Evolutionary conservation across 2,113 vertebrate genomes (phyloP).

Genomic region (Chrysochloris asiatica): DNA sequence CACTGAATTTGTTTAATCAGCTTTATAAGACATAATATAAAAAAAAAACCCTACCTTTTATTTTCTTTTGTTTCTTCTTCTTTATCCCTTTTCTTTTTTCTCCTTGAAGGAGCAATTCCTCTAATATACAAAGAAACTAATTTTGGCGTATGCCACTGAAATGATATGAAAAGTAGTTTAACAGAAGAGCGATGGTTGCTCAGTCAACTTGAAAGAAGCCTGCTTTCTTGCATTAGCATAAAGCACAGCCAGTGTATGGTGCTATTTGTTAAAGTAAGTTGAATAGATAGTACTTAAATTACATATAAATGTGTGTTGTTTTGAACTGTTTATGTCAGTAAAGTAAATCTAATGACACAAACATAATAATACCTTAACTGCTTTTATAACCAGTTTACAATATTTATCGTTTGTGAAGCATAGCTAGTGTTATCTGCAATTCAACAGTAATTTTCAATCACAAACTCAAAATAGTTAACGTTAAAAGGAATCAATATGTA

Average conservation of each 20-base stretch:
- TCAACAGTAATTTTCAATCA: constrained; percentile 72
- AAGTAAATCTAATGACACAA: constrained; percentile 72
- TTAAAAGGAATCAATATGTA: constrained; percentile 65
- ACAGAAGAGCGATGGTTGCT: constrained; percentile 12
- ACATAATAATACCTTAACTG: constrained; percentile 75
- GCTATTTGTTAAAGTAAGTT: constrained; percentile 71
- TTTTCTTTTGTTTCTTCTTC: background rate
- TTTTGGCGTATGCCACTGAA: constrained; percentile 45
- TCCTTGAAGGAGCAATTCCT: constrained; percentile 53
- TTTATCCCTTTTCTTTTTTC: constrained; percentile 21
- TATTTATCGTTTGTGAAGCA: constrained; percentile 65
- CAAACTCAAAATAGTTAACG: constrained; percentile 69
- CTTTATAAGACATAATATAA: constrained; percentile 61
- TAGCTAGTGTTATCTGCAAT: constrained; percentile 59
- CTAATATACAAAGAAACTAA: constrained; percentile 40
- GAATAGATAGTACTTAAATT: constrained; percentile 61
- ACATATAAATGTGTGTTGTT: constrained; percentile 64
- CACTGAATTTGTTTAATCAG: constrained; percentile 61
- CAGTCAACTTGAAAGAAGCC: constrained; percentile 60
- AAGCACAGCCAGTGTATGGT: background rate
- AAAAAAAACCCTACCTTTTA: background rate
- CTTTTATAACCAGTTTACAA: constrained; percentile 68
- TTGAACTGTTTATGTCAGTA: constrained; percentile 74
- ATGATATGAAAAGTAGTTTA: constrained; percentile 64
- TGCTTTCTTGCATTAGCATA: background rate